phyloP scores from a whole-genome alignment of 2,888 invertebrate species.

The Timandra comae region DNA sequence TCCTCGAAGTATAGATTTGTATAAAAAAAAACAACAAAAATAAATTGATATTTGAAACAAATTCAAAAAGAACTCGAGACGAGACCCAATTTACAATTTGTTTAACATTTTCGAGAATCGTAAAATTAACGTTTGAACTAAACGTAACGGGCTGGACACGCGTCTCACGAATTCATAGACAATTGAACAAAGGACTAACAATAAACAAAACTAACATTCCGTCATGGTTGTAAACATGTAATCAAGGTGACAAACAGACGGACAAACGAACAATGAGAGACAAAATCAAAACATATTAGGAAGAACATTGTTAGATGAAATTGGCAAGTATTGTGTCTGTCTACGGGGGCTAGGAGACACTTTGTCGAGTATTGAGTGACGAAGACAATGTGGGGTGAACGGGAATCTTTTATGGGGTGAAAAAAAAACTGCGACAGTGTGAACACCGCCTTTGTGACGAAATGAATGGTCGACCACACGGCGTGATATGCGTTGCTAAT shows the following conservation, averaged over 20 bases:
- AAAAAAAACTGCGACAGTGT: conserved; percentile 27
- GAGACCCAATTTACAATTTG: too few species aligned
- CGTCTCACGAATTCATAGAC: conserved; percentile 28
- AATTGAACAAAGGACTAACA: conserved; percentile 27
- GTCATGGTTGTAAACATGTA: conserved; percentile 58
- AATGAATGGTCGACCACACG: conserved; percentile 66
- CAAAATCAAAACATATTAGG: conserved; percentile 75
- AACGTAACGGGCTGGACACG: conserved; percentile 54
- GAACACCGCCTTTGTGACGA: conserved; percentile 34
- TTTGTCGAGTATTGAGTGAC: conserved; percentile 32
- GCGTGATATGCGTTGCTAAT: conserved; percentile 65
- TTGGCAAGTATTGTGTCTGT: conserved; percentile 53
- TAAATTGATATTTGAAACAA: too few species aligned
- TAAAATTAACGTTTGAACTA: conserved; percentile 1
- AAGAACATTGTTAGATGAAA: conserved; percentile 57
- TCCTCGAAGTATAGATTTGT: too few species aligned
- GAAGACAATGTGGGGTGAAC: conserved; percentile 44
- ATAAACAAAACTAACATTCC: conserved; percentile 41
- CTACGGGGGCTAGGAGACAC: conserved; percentile 55
- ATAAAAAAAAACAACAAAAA: too few species aligned
- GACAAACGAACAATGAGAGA: conserved; percentile 47
- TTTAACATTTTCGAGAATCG: too few species aligned
- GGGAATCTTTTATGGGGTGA: conserved; percentile 29
- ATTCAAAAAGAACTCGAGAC: too few species aligned
- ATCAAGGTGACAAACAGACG: conserved; percentile 44